These are phyloP conservation scores for Alouatta palliata DNA, from an alignment of 2,113 vertebrate genomes.

Conservation along the genomic window DNA sequence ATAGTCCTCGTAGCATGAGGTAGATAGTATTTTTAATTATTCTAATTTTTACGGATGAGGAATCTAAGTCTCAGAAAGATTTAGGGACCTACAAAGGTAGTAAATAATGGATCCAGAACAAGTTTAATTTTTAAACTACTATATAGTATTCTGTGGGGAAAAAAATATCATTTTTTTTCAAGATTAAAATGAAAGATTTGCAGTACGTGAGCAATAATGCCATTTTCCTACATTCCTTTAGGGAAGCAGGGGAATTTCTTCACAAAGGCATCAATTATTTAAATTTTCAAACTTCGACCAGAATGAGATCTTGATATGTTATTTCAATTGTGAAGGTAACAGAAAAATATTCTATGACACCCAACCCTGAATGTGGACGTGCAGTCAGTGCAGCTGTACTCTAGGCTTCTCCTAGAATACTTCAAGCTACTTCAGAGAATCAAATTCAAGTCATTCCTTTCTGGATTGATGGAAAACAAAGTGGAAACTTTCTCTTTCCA, in stretches of 20 bases:
- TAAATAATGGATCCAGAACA: constrained; percentile 11
- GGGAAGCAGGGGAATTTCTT: background rate
- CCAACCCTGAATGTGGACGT: background rate
- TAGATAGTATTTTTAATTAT: background rate
- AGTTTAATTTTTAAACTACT: background rate
- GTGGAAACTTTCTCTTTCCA: constrained; percentile 36
- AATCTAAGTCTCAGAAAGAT: background rate
- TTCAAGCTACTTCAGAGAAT: constrained; percentile 18
- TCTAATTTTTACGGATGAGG: background rate
- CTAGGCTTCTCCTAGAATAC: background rate
- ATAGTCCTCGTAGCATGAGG: background rate
- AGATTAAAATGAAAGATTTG: background rate
- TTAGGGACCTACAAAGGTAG: background rate
- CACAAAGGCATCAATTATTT: constrained; percentile 16
- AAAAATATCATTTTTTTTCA: background rate
- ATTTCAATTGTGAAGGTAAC: background rate
- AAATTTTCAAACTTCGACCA: constrained; percentile 33
- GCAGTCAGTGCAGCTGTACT: background rate
- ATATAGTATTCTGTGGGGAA: background rate
- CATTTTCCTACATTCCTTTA: constrained; percentile 6
- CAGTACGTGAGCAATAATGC: background rate
- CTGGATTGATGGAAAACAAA: constrained; percentile 44
- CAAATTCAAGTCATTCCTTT: constrained; percentile 9
- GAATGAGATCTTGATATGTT: background rate
- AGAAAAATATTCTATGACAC: background rate